Evolutionary conservation across 2,797 vertebrate genomes (phyloP).

Genomic region (Chiroxiphia lanceolata): DNA sequence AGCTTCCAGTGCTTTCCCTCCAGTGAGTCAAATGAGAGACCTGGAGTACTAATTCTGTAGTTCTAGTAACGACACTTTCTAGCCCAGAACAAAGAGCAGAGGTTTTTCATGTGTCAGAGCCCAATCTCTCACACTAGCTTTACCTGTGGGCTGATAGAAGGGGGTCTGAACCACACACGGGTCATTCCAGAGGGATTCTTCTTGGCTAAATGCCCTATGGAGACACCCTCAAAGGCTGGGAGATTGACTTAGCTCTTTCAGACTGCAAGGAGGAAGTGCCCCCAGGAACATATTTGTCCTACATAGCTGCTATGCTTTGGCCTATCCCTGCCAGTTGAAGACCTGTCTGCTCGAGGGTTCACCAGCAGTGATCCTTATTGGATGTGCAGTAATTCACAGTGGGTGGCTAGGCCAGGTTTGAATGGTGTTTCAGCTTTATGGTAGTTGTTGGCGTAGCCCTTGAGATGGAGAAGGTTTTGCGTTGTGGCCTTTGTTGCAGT

Average conservation of each 20-base stretch:
- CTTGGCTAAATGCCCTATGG: not conserved
- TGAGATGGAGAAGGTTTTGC: not conserved
- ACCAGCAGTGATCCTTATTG: fast-evolving
- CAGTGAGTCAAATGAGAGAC: not conserved
- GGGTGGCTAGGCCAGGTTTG: not conserved
- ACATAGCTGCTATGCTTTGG: not conserved
- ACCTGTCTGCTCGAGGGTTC: not conserved
- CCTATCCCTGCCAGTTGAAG: not conserved
- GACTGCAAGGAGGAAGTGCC: not conserved
- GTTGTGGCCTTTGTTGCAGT: not conserved
- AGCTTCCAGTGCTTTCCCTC: not conserved
- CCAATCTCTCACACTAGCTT: not conserved
- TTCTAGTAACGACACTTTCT: not conserved
- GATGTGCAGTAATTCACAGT: not conserved
- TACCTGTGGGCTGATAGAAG: not conserved
- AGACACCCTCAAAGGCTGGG: not conserved
- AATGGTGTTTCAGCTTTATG: not conserved
- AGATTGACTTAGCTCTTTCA: not conserved
- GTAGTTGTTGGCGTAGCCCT: not conserved
- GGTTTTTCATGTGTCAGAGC: not conserved
- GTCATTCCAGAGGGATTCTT: not conserved
- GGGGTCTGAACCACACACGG: not conserved
- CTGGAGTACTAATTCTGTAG: not conserved
- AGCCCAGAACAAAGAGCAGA: not conserved
- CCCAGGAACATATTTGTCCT: not conserved